These are phyloP conservation scores for Oreonectes daqikongensis DNA, from an alignment of 2,797 vertebrate genomes.

Conservation along the genomic window DNA sequence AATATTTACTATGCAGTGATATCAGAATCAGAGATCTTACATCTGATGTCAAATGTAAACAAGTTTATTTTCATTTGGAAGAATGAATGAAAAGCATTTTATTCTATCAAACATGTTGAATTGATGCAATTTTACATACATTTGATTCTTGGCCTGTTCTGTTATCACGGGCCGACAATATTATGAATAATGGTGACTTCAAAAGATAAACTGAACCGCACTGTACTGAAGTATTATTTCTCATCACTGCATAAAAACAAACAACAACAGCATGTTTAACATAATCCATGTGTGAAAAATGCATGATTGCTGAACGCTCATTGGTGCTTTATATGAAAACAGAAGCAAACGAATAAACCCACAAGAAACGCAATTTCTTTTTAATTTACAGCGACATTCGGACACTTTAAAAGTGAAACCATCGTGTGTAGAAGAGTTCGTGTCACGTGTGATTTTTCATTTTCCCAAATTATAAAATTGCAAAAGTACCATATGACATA, in stretches of 20 bases:
- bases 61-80: not conserved
- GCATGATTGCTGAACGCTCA: not conserved
- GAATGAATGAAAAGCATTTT: not conserved
- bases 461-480: slow-evolving; percentile 43
- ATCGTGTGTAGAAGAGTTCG: not conserved
- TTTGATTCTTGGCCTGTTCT: not conserved
- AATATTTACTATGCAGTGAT: not conserved
- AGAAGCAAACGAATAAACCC: not conserved
- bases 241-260: not conserved
- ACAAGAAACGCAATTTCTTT: slow-evolving; percentile 10
- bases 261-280: not conserved
- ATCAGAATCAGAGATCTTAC: not conserved
- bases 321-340: slow-evolving; percentile 4
- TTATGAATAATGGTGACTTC: no score
- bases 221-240: not conserved
- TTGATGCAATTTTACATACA: not conserved
- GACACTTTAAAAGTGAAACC: slow-evolving; percentile 35
- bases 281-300: not conserved
- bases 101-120: not conserved
- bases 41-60: not conserved
- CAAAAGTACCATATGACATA: slow-evolving; percentile 16
- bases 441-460: slow-evolving; percentile 33
- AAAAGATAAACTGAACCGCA: no score
- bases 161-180: not conserved
- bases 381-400: slow-evolving; percentile 23